These are phyloP conservation scores for Semaprochilodus insignis DNA, from an alignment of 2,797 vertebrate genomes.

Conservation along the genomic window DNA sequence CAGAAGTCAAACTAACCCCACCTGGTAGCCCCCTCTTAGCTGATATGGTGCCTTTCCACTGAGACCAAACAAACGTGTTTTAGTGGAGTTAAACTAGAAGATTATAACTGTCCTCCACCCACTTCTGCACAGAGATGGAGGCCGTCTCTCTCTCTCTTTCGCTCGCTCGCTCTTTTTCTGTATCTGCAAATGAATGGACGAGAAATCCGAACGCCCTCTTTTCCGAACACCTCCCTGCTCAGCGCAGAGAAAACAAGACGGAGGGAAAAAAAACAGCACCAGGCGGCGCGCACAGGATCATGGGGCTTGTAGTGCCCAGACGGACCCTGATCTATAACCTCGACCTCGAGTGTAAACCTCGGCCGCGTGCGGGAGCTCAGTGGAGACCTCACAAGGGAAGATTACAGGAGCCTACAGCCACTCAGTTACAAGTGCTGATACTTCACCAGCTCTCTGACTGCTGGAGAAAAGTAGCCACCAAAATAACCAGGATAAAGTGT, in stretches of 20 bases:
- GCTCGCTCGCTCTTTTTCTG: slow-evolving; percentile 1
- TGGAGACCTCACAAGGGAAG: neutral
- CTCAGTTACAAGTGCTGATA: too few species aligned
- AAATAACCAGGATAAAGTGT: too few species aligned
- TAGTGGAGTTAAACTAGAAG: neutral
- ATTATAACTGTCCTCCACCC: slow-evolving; percentile 23
- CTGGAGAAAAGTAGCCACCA: too few species aligned
- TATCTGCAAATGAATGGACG: slow-evolving; percentile 78
- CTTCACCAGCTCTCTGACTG: too few species aligned
- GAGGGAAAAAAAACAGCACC: slow-evolving; percentile 41
- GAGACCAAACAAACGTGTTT: neutral
- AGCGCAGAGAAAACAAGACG: slow-evolving; percentile 58
- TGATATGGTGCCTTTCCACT: neutral
- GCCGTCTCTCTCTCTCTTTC: neutral
- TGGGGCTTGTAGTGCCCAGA: slow-evolving; percentile 76
- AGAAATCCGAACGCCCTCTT: slow-evolving; percentile 78
- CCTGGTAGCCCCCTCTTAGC: neutral
- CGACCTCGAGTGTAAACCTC: neutral
- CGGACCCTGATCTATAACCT: neutral
- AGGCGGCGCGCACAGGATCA: slow-evolving; percentile 49
- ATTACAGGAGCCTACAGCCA: too few species aligned
- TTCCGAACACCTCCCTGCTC: slow-evolving; percentile 63
- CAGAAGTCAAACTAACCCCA: neutral
- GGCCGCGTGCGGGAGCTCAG: neutral
- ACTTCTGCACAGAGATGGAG: slow-evolving; percentile 67